Evolutionary conservation across 1,140 invertebrate species (phyloP).

Genomic region (Oppia nitens): DNA sequence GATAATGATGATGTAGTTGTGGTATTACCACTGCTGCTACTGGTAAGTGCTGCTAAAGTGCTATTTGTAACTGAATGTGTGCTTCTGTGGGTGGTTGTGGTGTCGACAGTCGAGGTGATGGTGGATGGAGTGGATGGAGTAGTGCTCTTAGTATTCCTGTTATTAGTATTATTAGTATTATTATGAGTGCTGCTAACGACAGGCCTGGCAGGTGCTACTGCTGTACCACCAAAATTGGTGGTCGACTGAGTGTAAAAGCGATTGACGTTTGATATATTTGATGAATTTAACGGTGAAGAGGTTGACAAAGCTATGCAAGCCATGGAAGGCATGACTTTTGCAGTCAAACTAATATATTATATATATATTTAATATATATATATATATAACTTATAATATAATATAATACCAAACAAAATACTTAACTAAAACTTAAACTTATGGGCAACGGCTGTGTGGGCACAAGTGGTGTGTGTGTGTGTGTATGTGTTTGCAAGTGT

Average conservation of each 20-base stretch:
- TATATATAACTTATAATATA: too few species aligned
- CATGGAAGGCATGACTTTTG: background rate
- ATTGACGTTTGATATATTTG: background rate
- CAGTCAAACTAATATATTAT: too few species aligned
- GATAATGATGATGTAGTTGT: background rate
- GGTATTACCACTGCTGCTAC: background rate
- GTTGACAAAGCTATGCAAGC: background rate
- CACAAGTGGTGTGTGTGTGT: background rate
- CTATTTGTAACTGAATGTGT: too few species aligned
- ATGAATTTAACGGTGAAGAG: background rate
- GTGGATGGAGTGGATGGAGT: too few species aligned
- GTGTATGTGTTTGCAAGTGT: background rate
- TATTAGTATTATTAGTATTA: too few species aligned
- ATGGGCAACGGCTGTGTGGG: background rate
- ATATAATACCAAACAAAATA: too few species aligned
- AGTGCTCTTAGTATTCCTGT: too few species aligned
- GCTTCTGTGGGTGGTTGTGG: too few species aligned
- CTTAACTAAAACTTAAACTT: background rate
- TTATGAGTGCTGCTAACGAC: background rate
- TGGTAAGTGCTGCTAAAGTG: background rate
- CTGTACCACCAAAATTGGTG: background rate
- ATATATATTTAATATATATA: too few species aligned
- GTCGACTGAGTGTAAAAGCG: background rate
- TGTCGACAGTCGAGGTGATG: too few species aligned
- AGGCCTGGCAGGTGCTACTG: background rate